phyloP scores from a whole-genome alignment of 2,888 invertebrate genomes.

The Phania funesta region DNA sequence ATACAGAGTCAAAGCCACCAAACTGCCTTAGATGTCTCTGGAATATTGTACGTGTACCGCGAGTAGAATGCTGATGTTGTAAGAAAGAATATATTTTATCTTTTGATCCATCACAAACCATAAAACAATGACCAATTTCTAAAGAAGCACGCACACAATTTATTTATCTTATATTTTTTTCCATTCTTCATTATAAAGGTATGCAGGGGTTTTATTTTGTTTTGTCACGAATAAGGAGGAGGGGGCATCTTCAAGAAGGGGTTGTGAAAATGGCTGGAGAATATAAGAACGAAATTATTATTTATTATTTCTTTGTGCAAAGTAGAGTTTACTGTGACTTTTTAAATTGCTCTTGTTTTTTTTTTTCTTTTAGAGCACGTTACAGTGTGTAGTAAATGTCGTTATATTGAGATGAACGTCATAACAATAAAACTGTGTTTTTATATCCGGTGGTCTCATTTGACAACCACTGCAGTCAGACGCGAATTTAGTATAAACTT shows the following conservation, averaged over 20 bases:
- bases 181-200: slow-evolving; percentile 32
- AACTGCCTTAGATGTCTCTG: slow-evolving; percentile 1
- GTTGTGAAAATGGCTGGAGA: not conserved
- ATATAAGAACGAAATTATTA: slow-evolving; percentile 37
- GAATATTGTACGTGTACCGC: slow-evolving; percentile 10
- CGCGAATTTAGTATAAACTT: too few species aligned
- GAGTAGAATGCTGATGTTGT: slow-evolving; percentile 5
- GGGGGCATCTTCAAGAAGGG: not conserved
- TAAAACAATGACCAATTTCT: slow-evolving; percentile 57
- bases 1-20: not conserved
- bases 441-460: too few species aligned
- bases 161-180: slow-evolving; percentile 41
- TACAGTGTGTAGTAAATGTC: not conserved
- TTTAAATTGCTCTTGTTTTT: not conserved
- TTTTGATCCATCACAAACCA: slow-evolving; percentile 37
- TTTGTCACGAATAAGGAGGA: not conserved
- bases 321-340: not conserved
- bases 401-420: not conserved
- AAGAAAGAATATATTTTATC: slow-evolving; percentile 53
- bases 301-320: slow-evolving; percentile 36
- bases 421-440: not conserved
- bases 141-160: slow-evolving; percentile 56
- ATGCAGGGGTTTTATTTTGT: not conserved
- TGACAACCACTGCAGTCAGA: too few species aligned
- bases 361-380: not conserved